Evolutionary conservation across 2,888 invertebrate species (phyloP).

Genomic region (Pseudococcus longispinus): DNA sequence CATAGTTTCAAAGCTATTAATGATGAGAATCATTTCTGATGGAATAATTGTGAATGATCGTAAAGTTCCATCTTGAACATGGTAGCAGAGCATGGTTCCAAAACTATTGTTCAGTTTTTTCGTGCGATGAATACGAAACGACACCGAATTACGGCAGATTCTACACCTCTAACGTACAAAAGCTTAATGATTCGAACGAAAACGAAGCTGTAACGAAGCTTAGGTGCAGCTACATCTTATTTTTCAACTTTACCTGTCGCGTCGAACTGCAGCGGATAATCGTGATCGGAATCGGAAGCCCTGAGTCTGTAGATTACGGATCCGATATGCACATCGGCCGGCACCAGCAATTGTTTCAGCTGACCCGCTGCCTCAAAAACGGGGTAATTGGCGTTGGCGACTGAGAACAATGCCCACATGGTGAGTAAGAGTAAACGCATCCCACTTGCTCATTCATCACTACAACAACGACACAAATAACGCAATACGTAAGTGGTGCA

Average conservation of each 20-base stretch:
- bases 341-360: conserved; percentile 82
- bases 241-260: conserved; percentile 64
- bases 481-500: neutral
- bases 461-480: neutral
- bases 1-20: neutral
- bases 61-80: neutral
- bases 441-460: conserved; percentile 54
- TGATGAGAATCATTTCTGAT: no score
- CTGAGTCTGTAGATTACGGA: conserved; percentile 86
- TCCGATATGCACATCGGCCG: conserved; percentile 82
- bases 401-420: conserved; percentile 57
- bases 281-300: conserved; percentile 85
- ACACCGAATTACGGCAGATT: no score
- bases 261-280: conserved; percentile 84
- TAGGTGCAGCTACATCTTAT: neutral
- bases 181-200: no score
- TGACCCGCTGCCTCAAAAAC: conserved; percentile 84
- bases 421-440: conserved; percentile 53
- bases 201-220: no score
- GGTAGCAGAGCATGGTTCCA: neutral
- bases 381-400: conserved; percentile 70
- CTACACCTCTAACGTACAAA: no score
- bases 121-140: no score
- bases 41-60: no score
- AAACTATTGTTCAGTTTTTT: no score